Evolutionary conservation across 2,113 vertebrate genomes (phyloP), one percentile per base, ranked within the genome.

Genomic region (Himantopus leucocephalus): DNA sequence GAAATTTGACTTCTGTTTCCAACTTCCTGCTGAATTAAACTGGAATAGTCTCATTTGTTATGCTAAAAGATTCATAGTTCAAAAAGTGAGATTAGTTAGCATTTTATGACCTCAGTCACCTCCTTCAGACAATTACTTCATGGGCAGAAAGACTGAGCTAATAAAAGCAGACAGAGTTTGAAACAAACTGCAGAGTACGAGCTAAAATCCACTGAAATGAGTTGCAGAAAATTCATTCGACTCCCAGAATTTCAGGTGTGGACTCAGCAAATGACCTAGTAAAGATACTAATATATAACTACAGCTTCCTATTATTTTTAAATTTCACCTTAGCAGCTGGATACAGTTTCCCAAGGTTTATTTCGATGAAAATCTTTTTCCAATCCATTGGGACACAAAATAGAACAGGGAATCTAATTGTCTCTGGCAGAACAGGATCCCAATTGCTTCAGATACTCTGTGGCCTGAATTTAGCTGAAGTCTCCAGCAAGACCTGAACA

Each of bases 281-380:
- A 64, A 94, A 91, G 47, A 84, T 1, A 60, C 7, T 12, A 18
- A 92, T 95, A 92, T 29, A 64, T 79, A 97, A 88, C 76, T 92
- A 41, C 4, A 55, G 48, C 12, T 82, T 95, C 88, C 72, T 96
- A 35, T 88, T 94, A 67, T 92, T 97, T 97, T 95, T 77, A 66
- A 90, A 97, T 97, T 95, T 95, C 88, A 90, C 4, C 0, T 97
- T 91, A 96, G 87, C 35, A 97, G 81, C 52, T 92, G 79, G 77
- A 93, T 94, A 95, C 53, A 77, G 81, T 93, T 94, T 94, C 84
- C 88, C 14, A 5, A 93, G 15, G 53, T 79, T 97, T 97, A 90
- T 77, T 74, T 93, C 10, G 5, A 90, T 94, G 90, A 94, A 96
- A 96, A 70, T 83, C 20, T 89, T 95, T 96, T 96, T 88, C 94